Evolutionary conservation across 2,113 vertebrate species (phyloP).

Genomic region (Rhizomys pruinosus): DNA sequence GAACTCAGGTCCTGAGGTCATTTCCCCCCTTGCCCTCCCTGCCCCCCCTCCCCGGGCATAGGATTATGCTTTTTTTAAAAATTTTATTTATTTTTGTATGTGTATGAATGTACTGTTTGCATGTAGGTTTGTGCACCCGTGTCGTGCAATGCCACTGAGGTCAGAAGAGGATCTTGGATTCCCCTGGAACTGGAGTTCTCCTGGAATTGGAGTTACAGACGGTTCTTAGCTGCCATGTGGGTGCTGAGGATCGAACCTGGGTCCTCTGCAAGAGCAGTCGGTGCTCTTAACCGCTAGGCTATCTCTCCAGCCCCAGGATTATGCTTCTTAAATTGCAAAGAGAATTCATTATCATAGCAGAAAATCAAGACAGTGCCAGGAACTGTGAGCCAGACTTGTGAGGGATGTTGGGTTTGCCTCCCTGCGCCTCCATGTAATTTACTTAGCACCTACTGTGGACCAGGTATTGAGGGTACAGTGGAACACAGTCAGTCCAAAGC

Average conservation of each 20-base stretch:
- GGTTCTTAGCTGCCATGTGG: too few species aligned
- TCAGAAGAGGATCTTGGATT: too few species aligned
- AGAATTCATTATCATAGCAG: not conserved
- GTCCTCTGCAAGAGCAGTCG: too few species aligned
- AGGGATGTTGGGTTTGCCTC: not conserved
- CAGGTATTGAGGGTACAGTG: not conserved
- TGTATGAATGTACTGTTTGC: too few species aligned
- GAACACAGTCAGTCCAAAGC: not conserved
- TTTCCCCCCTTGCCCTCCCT: too few species aligned
- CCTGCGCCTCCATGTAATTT: not conserved
- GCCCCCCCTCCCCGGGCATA: not conserved
- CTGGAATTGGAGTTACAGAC: too few species aligned
- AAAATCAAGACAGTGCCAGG: not conserved
- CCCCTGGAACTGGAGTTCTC: too few species aligned
- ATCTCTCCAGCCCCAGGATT: not conserved
- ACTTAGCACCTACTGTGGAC: not conserved
- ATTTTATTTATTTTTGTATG: too few species aligned
- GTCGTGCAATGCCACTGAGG: too few species aligned
- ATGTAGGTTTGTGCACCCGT: too few species aligned
- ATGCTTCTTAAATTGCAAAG: not conserved
- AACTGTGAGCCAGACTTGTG: not conserved
- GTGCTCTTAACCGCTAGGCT: too few species aligned
- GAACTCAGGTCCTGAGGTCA: not conserved
- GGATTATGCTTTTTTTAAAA: not conserved
- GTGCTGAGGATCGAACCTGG: too few species aligned